phyloP scores from a whole-genome alignment of 2,888 invertebrate genomes.

The Oligia strigilis region DNA sequence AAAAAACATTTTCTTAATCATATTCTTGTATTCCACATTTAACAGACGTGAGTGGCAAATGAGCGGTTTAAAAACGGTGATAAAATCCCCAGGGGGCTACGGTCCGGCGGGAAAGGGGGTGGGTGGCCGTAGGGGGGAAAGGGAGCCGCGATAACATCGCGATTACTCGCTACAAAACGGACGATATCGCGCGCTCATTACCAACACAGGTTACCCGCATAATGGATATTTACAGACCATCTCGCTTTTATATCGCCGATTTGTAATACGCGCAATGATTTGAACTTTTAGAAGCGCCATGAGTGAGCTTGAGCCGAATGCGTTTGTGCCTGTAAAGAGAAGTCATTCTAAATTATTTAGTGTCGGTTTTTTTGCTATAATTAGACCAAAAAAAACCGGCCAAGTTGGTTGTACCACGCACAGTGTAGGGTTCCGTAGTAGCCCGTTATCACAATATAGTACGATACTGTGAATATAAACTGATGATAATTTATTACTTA shows the following conservation, averaged over 20 bases:
- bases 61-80: constrained; percentile 66
- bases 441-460: too few relatives aligned
- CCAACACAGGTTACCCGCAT: constrained; percentile 79
- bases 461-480: too few relatives aligned
- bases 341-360: constrained; percentile 3
- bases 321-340: not conserved
- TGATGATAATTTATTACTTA: too few relatives aligned
- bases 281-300: constrained; percentile 8
- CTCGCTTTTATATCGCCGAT: constrained; percentile 52
- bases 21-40: constrained; percentile 33
- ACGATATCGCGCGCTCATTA: constrained; percentile 85
- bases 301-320: not conserved
- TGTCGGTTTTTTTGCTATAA: constrained; percentile 6
- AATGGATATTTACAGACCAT: constrained; percentile 78
- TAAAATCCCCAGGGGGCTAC: constrained; percentile 75
- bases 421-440: too few relatives aligned
- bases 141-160: constrained; percentile 76
- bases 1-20: constrained; percentile 8
- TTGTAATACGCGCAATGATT: constrained; percentile 34
- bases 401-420: too few relatives aligned
- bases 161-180: constrained; percentile 89
- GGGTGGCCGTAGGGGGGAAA: constrained; percentile 55
- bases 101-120: constrained; percentile 73
- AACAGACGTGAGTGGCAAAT: constrained; percentile 66
- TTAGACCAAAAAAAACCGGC: constrained; percentile 5